Conservation (phyloP, 2,888 invertebrate species). For the Allygus modestus region DNA sequence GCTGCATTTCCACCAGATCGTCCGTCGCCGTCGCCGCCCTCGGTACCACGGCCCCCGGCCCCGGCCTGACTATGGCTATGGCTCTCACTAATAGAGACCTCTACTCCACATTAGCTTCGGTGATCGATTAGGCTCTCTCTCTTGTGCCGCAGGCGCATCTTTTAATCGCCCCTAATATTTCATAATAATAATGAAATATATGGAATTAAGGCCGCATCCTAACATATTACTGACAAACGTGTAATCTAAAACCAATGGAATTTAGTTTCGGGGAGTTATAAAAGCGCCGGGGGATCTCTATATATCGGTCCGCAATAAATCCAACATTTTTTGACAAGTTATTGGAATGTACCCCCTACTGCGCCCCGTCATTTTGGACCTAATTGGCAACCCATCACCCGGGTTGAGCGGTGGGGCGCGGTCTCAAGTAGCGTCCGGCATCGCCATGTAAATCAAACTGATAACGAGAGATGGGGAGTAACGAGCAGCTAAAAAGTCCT, state of each 20-base stretch:
- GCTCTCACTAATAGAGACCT: conserved; percentile 55
- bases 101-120: conserved; percentile 46
- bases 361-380: conserved; percentile 61
- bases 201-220: conserved; percentile 60
- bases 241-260: conserved; percentile 64
- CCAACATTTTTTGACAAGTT: conserved; percentile 62
- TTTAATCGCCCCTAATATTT: conserved; percentile 60
- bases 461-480: conserved; percentile 29
- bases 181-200: conserved; percentile 63
- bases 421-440: conserved; percentile 11
- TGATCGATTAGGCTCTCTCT: conserved; percentile 55
- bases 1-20: too few species aligned
- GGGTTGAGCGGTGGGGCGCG: neutral
- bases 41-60: neutral
- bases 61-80: neutral
- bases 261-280: conserved; percentile 60
- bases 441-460: conserved; percentile 49
- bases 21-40: neutral
- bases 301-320: conserved; percentile 58
- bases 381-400: conserved; percentile 65
- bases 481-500: neutral
- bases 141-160: conserved; percentile 40
- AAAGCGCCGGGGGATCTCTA: conserved; percentile 55
- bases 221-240: conserved; percentile 61
- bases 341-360: conserved; percentile 60